Evolutionary conservation across 2,888 invertebrate species (phyloP).

Genomic region (Eupithecia insigniata): DNA sequence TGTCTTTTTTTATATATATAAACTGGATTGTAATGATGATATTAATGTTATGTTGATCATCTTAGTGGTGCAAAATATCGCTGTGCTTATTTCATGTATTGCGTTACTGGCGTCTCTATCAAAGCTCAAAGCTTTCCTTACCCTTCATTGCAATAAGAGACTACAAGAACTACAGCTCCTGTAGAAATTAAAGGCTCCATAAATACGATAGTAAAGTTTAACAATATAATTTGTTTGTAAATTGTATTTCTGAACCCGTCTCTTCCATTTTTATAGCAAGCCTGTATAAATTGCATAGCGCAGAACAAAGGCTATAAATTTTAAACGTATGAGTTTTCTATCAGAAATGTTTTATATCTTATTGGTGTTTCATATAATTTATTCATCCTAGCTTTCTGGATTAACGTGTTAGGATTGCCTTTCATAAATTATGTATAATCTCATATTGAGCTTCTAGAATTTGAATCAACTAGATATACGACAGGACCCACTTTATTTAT

Average conservation of each 20-base stretch:
- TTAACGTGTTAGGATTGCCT: background rate
- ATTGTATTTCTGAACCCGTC: slow-evolving; percentile 20
- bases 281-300: slow-evolving; percentile 16
- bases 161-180: slow-evolving; percentile 34
- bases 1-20: too few relatives aligned
- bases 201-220: slow-evolving; percentile 49
- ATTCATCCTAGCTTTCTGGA: background rate
- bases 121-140: background rate
- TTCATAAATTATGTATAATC: too few relatives aligned
- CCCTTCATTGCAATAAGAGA: slow-evolving; percentile 47
- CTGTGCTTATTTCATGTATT: background rate
- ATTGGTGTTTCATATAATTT: slow-evolving; percentile 5
- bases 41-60: background rate
- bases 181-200: slow-evolving; percentile 52
- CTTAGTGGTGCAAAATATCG: background rate
- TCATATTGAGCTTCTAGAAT: background rate
- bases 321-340: slow-evolving; percentile 18
- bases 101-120: slow-evolving; percentile 13
- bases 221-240: slow-evolving; percentile 46
- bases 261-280: slow-evolving; percentile 18
- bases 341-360: slow-evolving; percentile 25
- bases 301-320: slow-evolving; percentile 16
- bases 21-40: too few relatives aligned
- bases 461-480: background rate
- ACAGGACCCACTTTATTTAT: too few relatives aligned